Evolutionary conservation across 2,888 invertebrate genomes (phyloP).

Genomic region (Tethea ocularis): DNA sequence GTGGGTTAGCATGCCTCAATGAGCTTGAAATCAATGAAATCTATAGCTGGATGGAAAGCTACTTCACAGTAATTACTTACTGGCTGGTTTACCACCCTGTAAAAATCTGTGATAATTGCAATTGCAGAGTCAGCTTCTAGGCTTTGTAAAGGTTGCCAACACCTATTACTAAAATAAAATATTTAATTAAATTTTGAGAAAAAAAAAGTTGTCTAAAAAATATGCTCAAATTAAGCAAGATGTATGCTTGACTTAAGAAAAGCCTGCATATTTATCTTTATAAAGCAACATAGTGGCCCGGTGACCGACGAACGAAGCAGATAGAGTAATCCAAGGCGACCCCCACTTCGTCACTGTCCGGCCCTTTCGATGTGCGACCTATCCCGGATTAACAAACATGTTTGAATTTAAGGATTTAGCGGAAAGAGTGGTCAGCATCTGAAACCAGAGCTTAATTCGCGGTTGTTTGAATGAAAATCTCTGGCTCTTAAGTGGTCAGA

Average conservation of each 20-base stretch:
- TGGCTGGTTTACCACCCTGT: too few relatives aligned
- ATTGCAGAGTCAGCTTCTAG: too few relatives aligned
- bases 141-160: too few relatives aligned
- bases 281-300: conserved; percentile 52
- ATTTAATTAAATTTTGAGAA: background rate
- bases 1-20: too few relatives aligned
- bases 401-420: conserved; percentile 66
- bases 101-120: too few relatives aligned
- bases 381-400: conserved; percentile 73
- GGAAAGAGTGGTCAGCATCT: conserved; percentile 47
- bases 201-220: background rate
- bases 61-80: too few relatives aligned
- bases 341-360: conserved; percentile 77
- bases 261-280: conserved; percentile 60
- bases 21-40: too few relatives aligned
- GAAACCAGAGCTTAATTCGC: conserved; percentile 50
- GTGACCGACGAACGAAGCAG: conserved; percentile 51
- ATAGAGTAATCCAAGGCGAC: conserved; percentile 59
- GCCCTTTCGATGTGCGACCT: conserved; percentile 60
- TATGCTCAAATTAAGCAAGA: too few relatives aligned
- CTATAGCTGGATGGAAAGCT: too few relatives aligned
- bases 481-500: conserved; percentile 14
- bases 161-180: too few relatives aligned
- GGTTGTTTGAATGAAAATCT: conserved; percentile 41
- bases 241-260: conserved; percentile 37